A percentile compares a stretch with the other conserved stretches of the same genome.
These are phyloP conservation scores for Clupea harengus DNA, from an alignment of 2,113 vertebrate species.

Conservation along the genomic window DNA sequence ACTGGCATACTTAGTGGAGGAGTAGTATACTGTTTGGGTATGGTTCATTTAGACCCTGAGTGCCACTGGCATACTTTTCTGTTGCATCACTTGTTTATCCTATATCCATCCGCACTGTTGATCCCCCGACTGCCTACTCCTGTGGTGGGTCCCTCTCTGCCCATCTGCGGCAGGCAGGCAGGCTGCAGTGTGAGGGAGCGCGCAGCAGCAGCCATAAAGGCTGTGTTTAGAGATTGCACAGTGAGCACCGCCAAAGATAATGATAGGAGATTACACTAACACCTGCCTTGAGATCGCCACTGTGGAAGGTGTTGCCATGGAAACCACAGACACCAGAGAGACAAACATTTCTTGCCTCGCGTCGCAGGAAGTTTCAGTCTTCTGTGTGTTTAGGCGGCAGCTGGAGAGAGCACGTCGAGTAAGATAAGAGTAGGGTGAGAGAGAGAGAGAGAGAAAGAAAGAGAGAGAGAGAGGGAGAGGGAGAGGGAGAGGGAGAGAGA, in stretches of 20 bases:
- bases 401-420: neutral
- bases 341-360: constrained; percentile 21
- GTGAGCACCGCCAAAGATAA: neutral
- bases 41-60: neutral
- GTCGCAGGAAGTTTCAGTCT: neutral
- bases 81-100: neutral
- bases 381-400: neutral
- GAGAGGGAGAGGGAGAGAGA: constrained; percentile 24
- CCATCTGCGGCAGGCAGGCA: neutral
- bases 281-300: constrained; percentile 16
- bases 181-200: neutral
- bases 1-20: neutral
- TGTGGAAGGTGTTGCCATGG: constrained; percentile 24
- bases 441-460: neutral
- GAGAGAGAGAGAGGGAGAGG: neutral
- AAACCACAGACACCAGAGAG: constrained; percentile 28
- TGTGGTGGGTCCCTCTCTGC: neutral
- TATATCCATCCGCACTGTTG: neutral
- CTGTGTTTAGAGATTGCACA: neutral
- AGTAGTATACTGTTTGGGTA: neutral
- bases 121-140: neutral
- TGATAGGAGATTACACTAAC: constrained; percentile 8
- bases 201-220: neutral
- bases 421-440: neutral
- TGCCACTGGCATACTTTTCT: neutral